These are phyloP conservation scores for Drosophila neonasuta DNA, from an alignment of 2,888 invertebrate species.

Conservation along the genomic window DNA sequence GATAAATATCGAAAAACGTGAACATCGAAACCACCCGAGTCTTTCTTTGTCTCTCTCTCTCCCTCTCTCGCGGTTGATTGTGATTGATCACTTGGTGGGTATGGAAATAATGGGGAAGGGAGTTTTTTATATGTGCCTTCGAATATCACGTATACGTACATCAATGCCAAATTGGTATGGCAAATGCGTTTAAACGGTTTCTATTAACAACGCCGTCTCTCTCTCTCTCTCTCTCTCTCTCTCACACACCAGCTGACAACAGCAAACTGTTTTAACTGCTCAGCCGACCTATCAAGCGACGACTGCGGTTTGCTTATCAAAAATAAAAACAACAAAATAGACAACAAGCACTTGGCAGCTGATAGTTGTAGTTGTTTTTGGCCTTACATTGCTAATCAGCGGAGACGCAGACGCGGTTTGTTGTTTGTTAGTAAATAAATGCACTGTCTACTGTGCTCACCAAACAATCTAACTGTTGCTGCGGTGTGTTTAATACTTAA, in stretches of 20 bases:
- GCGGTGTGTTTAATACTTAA: conserved; percentile 24
- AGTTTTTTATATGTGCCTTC: background rate
- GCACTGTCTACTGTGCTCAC: conserved; percentile 20
- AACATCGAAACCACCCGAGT: conserved; percentile 17
- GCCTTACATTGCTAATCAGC: conserved; percentile 38
- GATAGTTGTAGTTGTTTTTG: conserved; percentile 4
- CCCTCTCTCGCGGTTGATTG: conserved; percentile 7
- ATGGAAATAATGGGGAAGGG: background rate
- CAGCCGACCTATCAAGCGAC: background rate
- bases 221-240: background rate
- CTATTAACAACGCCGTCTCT: conserved; percentile 4
- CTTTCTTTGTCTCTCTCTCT: background rate
- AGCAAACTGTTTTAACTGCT: conserved; percentile 3
- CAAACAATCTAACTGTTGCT: conserved; percentile 25
- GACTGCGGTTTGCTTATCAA: conserved; percentile 38
- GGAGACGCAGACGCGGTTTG: conserved; percentile 15
- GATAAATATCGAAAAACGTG: conserved; percentile 55
- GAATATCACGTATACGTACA: conserved; percentile 52
- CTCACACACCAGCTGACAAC: background rate
- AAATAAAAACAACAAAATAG: background rate
- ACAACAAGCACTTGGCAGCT: background rate
- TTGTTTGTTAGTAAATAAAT: conserved; percentile 50
- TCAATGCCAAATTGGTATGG: conserved; percentile 40
- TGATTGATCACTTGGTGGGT: conserved; percentile 43
- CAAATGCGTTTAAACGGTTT: conserved; percentile 41